Evolutionary conservation across 2,797 vertebrate species (phyloP).

Genomic region (Oophaga sylvatica): DNA sequence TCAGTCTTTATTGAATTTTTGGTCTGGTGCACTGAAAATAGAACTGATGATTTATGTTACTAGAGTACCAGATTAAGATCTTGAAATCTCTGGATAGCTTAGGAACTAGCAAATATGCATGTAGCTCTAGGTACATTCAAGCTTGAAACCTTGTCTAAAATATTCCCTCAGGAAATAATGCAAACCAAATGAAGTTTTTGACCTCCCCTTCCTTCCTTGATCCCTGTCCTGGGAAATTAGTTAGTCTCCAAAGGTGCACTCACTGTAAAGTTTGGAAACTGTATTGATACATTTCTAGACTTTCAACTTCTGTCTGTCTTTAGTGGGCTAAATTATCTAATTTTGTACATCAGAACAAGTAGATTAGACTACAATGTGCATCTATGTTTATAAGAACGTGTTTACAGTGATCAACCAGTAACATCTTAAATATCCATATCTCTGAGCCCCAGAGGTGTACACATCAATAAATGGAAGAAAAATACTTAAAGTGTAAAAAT

Average conservation of each 20-base stretch:
- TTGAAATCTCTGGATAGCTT: slow-evolving; percentile 61
- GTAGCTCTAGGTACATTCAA: slow-evolving; percentile 30
- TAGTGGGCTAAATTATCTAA: not conserved
- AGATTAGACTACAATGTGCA: not conserved
- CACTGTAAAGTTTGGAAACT: slow-evolving; percentile 12
- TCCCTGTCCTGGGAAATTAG: slow-evolving; percentile 54
- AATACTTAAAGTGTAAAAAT: not conserved
- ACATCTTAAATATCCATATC: not conserved
- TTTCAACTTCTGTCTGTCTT: not conserved
- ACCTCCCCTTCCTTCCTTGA: slow-evolving; percentile 37
- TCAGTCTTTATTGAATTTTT: slow-evolving; percentile 58
- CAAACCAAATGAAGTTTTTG: slow-evolving; percentile 19
- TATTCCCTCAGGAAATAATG: slow-evolving; percentile 25
- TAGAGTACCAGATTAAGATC: slow-evolving; percentile 54
- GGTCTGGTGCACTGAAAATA: slow-evolving; percentile 61
- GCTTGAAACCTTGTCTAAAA: slow-evolving; percentile 41
- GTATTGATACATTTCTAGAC: not conserved
- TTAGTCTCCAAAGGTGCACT: slow-evolving; percentile 45
- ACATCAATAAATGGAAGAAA: not conserved
- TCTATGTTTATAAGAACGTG: not conserved
- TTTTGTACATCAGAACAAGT: slow-evolving; percentile 5
- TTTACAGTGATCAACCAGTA: not conserved
- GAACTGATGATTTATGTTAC: slow-evolving; percentile 60
- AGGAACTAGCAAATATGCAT: slow-evolving; percentile 53
- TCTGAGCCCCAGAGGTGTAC: not conserved